These are phyloP conservation scores for Orcinus orca DNA, from an alignment of 2,113 vertebrate species.

Conservation along the genomic window DNA sequence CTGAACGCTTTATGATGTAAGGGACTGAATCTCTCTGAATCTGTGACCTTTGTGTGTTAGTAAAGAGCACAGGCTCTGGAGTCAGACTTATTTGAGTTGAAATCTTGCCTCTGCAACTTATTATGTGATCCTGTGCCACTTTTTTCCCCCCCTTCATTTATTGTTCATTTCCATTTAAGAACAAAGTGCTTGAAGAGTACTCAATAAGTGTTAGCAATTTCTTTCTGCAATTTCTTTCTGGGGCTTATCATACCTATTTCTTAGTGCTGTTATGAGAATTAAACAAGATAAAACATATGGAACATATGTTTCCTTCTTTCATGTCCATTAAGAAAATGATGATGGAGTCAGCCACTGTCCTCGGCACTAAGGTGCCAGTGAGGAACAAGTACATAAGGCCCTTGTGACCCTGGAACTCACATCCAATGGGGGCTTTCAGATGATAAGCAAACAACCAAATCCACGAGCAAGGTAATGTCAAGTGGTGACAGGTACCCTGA, in stretches of 20 bases:
- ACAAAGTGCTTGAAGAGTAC: not conserved
- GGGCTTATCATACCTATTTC: not conserved
- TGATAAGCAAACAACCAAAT: not conserved
- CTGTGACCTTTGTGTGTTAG: not conserved
- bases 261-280: not conserved
- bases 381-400: not conserved
- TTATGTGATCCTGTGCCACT: not conserved
- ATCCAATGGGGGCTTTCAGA: not conserved
- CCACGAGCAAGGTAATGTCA: not conserved
- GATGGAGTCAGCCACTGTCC: not conserved
- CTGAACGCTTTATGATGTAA: not conserved
- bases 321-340: not conserved
- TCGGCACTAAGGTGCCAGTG: not conserved
- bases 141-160: not conserved
- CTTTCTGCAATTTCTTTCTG: not conserved
- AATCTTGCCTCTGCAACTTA: not conserved
- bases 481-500: not conserved
- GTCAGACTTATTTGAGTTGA: not conserved
- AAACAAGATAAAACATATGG: not conserved
- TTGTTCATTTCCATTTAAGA: not conserved
- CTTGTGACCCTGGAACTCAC: not conserved
- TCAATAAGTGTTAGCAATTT: not conserved
- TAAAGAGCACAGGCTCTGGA: not conserved
- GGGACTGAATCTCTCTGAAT: not conserved
- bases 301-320: not conserved